A percentile compares a stretch with the other conserved stretches of the same genome.
phyloP scores from a whole-genome alignment of 2,888 invertebrate species.

The Pollenia angustigena region DNA sequence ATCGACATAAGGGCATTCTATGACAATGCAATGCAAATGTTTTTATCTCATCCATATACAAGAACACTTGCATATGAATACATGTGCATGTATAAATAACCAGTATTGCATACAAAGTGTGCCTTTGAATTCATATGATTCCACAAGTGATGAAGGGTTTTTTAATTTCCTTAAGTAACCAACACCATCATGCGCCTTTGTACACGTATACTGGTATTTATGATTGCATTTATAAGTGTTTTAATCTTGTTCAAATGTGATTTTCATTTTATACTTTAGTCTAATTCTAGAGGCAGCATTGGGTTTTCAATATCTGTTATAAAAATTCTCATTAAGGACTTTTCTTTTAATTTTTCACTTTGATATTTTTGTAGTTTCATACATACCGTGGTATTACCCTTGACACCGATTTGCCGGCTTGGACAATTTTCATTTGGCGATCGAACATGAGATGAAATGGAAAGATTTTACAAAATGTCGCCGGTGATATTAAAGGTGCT shows the following conservation, averaged over 20 bases:
- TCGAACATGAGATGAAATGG: constrained; percentile 99
- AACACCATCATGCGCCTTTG: not conserved
- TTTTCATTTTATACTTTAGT: not conserved
- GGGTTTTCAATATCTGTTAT: not conserved
- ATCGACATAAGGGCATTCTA: constrained; percentile 38
- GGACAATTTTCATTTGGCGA: constrained; percentile 93
- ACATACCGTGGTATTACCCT: constrained; percentile 90
- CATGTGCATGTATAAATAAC: not conserved
- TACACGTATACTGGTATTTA: not conserved
- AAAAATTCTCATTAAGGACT: not conserved
- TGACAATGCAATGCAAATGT: not conserved
- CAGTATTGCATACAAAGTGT: not conserved
- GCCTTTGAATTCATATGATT: not conserved
- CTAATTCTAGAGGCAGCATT: not conserved
- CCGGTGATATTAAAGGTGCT: constrained; percentile 95
- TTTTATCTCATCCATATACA: not conserved
- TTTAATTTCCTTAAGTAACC: constrained; percentile 19
- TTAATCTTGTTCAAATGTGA: constrained; percentile 19
- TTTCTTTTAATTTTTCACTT: not conserved
- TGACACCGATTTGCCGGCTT: constrained; percentile 94
- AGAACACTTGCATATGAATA: not conserved
- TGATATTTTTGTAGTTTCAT: not conserved
- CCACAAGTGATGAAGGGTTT: not conserved
- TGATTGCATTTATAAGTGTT: no score
- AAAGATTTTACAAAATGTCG: constrained; percentile 96